These are phyloP conservation scores for Pogonognathellus flavescens DNA, from an alignment of 1,140 invertebrate species.

Conservation along the genomic window DNA sequence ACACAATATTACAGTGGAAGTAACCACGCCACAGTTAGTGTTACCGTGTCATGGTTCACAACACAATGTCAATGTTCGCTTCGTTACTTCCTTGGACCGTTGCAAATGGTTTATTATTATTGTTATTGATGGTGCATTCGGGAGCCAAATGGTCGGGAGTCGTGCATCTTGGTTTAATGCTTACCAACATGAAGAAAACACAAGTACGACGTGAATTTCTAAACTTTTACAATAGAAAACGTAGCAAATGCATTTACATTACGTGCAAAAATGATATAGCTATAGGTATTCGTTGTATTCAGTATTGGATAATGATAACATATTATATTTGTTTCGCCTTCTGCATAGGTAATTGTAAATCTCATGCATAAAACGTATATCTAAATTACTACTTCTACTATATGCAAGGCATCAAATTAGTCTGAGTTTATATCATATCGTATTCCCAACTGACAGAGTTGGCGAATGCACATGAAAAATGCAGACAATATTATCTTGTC, in stretches of 20 bases:
- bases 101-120: too few relatives aligned
- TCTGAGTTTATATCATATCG: neutral
- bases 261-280: neutral
- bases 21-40: too few relatives aligned
- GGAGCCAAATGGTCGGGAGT: conserved; percentile 17
- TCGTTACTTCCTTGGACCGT: too few relatives aligned
- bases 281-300: neutral
- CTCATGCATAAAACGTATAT: neutral
- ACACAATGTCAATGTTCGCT: too few relatives aligned
- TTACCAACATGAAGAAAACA: neutral
- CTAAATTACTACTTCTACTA: neutral
- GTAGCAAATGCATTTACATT: neutral
- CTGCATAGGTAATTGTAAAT: neutral
- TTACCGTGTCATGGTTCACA: too few relatives aligned
- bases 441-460: neutral
- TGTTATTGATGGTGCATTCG: conserved; percentile 26
- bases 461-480: neutral
- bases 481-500: neutral
- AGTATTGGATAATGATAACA: conserved; percentile 1
- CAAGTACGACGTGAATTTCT: neutral
- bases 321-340: neutral
- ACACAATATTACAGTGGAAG: too few relatives aligned
- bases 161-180: conserved; percentile 11
- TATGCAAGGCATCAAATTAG: conserved; percentile 20
- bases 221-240: neutral